Evolutionary conservation across 2,888 invertebrate genomes (phyloP).

Genomic region (Athrips mouffetella): DNA sequence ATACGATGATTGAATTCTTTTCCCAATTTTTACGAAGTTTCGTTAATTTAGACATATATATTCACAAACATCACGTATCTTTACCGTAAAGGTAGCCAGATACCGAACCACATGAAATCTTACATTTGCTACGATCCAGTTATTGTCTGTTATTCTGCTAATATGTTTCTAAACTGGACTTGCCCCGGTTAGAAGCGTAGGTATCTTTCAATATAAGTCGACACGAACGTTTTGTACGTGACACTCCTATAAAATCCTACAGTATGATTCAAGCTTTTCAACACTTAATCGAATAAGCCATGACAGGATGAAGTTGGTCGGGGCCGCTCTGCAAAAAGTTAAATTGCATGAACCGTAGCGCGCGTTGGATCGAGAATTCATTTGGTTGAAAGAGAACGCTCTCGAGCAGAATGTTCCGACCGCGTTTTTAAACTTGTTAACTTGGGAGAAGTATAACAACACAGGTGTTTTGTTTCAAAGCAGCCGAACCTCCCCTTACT

Average conservation of each 20-base stretch:
- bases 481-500: not conserved
- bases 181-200: too few species aligned
- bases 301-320: slow-evolving; percentile 47
- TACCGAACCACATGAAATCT: too few species aligned
- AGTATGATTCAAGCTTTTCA: slow-evolving; percentile 38
- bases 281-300: slow-evolving; percentile 49
- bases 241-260: slow-evolving; percentile 18
- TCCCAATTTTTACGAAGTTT: too few species aligned
- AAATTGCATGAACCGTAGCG: slow-evolving; percentile 48
- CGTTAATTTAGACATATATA: too few species aligned
- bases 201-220: too few species aligned
- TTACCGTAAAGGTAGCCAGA: too few species aligned
- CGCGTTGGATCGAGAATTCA: slow-evolving; percentile 35
- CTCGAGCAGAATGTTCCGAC: not conserved
- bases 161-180: too few species aligned
- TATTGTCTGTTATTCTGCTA: too few species aligned
- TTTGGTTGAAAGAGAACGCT: slow-evolving; percentile 24
- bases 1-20: too few species aligned
- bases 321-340: slow-evolving; percentile 53
- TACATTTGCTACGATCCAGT: too few species aligned
- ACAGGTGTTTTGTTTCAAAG: slow-evolving; percentile 18
- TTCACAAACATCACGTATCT: too few species aligned
- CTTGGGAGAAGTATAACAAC: slow-evolving; percentile 12
- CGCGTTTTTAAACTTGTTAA: slow-evolving; percentile 8
- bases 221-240: slow-evolving; percentile 11